Conservation (phyloP, 2,797 vertebrate genomes). For the Silurus aristotelis region DNA sequence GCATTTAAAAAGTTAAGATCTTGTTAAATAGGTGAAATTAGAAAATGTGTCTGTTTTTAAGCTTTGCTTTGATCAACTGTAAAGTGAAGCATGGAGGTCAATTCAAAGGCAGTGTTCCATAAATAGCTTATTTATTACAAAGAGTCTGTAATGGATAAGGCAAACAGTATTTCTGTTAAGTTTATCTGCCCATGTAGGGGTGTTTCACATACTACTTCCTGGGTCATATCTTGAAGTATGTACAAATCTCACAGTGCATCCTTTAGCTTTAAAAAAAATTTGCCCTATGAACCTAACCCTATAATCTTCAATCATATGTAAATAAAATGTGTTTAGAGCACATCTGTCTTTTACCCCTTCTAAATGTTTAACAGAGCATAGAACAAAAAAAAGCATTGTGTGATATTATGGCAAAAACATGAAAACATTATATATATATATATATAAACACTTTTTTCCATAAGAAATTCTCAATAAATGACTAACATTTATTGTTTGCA, state of each 20-base stretch:
- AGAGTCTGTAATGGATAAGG: constrained; percentile 3
- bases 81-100: constrained; percentile 59
- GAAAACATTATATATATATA: neutral
- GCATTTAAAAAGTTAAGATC: constrained; percentile 48
- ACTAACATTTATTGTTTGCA: constrained; percentile 55
- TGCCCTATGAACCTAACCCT: too few species aligned
- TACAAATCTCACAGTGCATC: neutral
- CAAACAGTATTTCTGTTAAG: neutral
- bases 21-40: constrained; percentile 64
- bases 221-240: neutral
- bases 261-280: neutral
- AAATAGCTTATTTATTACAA: constrained; percentile 32
- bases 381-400: neutral
- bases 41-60: constrained; percentile 58
- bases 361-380: neutral
- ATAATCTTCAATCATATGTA: neutral
- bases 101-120: constrained; percentile 61
- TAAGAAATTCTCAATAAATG: neutral
- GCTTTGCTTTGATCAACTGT: constrained; percentile 62
- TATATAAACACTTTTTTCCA: too few species aligned
- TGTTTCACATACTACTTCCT: neutral
- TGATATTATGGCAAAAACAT: neutral
- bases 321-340: neutral
- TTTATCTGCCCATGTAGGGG: neutral
- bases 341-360: neutral